Evolutionary conservation across 2,888 invertebrate species (phyloP).

Genomic region (Hoplodrina blanda): DNA sequence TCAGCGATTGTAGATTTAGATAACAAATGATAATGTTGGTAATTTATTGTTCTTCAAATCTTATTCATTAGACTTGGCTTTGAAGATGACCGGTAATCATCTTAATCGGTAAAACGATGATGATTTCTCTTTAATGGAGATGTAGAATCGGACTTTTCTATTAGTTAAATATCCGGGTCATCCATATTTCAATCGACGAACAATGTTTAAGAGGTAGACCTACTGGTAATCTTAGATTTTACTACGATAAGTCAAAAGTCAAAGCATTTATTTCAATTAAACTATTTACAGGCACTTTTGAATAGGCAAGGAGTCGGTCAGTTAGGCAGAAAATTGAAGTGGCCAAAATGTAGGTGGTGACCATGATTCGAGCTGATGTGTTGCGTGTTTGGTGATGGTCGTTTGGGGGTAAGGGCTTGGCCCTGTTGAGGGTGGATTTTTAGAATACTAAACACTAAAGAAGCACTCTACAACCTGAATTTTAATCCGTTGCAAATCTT

Average conservation of each 20-base stretch:
- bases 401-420: too few species aligned
- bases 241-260: neutral
- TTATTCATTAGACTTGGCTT: conserved; percentile 1
- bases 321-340: too few species aligned
- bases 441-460: too few species aligned
- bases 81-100: neutral
- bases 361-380: too few species aligned
- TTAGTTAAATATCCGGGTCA: neutral
- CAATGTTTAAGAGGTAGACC: neutral
- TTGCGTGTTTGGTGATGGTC: too few species aligned
- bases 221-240: conserved; percentile 14
- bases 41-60: conserved; percentile 3
- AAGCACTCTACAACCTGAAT: too few species aligned
- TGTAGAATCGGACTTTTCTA: neutral
- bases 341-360: too few species aligned
- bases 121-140: conserved; percentile 30
- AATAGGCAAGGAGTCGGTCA: too few species aligned
- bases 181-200: conserved; percentile 15
- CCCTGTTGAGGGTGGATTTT: too few species aligned
- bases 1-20: conserved; percentile 11
- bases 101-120: conserved; percentile 5
- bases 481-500: too few species aligned
- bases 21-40: neutral
- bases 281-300: too few species aligned
- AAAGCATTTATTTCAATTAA: too few species aligned